Evolutionary conservation across 2,797 vertebrate species (phyloP), one percentile per base, ranked within the genome.

Genomic region (Melanotaenia boesemani): DNA sequence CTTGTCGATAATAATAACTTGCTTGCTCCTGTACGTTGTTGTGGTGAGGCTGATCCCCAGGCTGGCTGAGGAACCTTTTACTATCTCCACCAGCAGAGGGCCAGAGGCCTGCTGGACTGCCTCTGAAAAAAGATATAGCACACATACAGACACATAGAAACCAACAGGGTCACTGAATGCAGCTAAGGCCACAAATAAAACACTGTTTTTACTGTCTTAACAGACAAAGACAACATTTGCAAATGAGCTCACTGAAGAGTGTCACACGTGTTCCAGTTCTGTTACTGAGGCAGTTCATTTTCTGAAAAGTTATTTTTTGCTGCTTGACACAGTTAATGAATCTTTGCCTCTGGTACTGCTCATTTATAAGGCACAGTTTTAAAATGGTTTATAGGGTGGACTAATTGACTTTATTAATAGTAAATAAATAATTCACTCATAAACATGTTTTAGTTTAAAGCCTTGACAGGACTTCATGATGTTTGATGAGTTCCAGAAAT

Each of bases 21-120:
- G 96, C 86, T 97, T 99, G 92, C 94, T 96, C 74, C 95, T 94
- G 92, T 97, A 96, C 16, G 86, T 87, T 28, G 95, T 88, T 1
- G 95, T 94, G 18, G 93, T 92, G 77, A 99, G 95, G 0, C 96
- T 96, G 89, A 99, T 96, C 48, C 98, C 98, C 83, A 99, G 90
- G 0, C 95, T 93, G n/a, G 97, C 93, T 0, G 97, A 96, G 0
- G 95, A 94, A 0, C 94, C 91, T 86, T 96, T 97, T 61, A 95
- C 93, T 70, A 99, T 97, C 90, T 99, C 97, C 88, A 99, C 97
- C 81, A 98, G 91, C 86, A 98, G 92, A 67, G 98, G 97, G 80
- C 97, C 97, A 0, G 96, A 97, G 54, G 96, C 96, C 50, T 95
- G 96, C 81, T 96, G 95, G 84, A 97, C 96, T 0, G 95, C 94